phyloP scores from a whole-genome alignment of 1,140 invertebrate genomes.

The Neodiprion virginianus region DNA sequence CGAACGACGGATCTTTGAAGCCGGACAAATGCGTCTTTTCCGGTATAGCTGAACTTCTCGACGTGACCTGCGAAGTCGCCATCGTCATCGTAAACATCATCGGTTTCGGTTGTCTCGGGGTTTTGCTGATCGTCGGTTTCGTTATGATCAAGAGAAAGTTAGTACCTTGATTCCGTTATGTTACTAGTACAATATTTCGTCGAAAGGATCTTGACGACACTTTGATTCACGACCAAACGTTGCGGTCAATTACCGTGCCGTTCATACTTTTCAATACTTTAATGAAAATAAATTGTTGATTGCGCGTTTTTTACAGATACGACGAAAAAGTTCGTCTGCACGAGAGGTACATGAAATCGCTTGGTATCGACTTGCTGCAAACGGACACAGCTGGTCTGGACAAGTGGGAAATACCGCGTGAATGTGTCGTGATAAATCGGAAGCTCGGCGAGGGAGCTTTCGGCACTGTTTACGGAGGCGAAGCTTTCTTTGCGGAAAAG shows the following conservation, averaged over 20 bases:
- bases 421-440: conserved; percentile 88
- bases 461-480: conserved; percentile 87
- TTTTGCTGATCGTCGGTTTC: conserved; percentile 69
- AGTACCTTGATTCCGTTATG: conserved; percentile 24
- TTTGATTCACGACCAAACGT: background rate
- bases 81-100: conserved; percentile 75
- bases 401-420: conserved; percentile 86
- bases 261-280: conserved; percentile 11
- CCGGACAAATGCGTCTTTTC: conserved; percentile 68
- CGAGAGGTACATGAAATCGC: conserved; percentile 75
- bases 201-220: background rate
- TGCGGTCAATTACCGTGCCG: background rate
- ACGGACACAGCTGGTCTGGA: conserved; percentile 67
- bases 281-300: conserved; percentile 8
- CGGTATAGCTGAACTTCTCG: conserved; percentile 69
- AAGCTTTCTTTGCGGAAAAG: conserved; percentile 72
- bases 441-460: conserved; percentile 90
- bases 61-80: conserved; percentile 75
- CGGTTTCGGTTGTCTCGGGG: conserved; percentile 68
- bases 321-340: conserved; percentile 74
- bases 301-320: conserved; percentile 62
- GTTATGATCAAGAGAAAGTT: conserved; percentile 74
- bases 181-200: background rate
- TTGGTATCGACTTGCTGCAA: conserved; percentile 70
- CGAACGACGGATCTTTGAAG: conserved; percentile 73